Evolutionary conservation across 2,113 vertebrate genomes (phyloP), one percentile per base, ranked within the genome.

Genomic region (Petrocephalus microphthalmus): DNA sequence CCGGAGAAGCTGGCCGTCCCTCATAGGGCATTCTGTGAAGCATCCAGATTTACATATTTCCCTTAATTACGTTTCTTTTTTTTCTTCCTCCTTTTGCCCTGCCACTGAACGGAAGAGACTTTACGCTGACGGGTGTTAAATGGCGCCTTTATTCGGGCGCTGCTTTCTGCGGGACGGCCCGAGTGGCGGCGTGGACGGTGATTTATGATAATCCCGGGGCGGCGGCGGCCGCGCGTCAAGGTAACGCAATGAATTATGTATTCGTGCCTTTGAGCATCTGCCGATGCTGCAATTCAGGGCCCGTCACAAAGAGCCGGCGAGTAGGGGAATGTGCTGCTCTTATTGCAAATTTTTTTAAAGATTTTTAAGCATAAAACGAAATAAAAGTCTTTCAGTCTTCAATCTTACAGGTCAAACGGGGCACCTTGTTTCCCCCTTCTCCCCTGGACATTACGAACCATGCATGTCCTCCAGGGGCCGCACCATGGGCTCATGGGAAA

Each of bases 41-140:
- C 95, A 95, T 95, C 94, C 95, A 96, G 94, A 96, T 96, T 96
- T 96, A 96, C 95, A 95, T 96, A 95, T 96, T 95, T 96, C 93
- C 93, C 93, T 82, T 95, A 95, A 96, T 94, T 96, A 95, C 93
- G 92, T 94, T 96, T 90, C 96, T 92, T 95, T 86, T 54, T 53
- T 33, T 54, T 11, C 25, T 29, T 33, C 7, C 37, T 29, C 11
- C 25, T 29, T 67, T 67, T 13, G 8, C 60, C 60, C 60, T n/a
- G 10, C 60, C 60, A 3, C 60, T 94, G 92, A 95, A 95, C 89
- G 93, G 90, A 92, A 93, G 93, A 89, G 92, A 93, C 94, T 94
- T 94, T 95, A 95, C 96, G 95, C 95, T 95, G 93, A 94, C 90
- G 92, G 90, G 95, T 93, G 74, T 94, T 95, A 96, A 96, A 96